Percentiles rank a stretch among this genome's conserved stretches.
These are phyloP conservation scores for Orthonychiurus folsomi DNA, from an alignment of 2,888 invertebrate species.

Conservation along the genomic window DNA sequence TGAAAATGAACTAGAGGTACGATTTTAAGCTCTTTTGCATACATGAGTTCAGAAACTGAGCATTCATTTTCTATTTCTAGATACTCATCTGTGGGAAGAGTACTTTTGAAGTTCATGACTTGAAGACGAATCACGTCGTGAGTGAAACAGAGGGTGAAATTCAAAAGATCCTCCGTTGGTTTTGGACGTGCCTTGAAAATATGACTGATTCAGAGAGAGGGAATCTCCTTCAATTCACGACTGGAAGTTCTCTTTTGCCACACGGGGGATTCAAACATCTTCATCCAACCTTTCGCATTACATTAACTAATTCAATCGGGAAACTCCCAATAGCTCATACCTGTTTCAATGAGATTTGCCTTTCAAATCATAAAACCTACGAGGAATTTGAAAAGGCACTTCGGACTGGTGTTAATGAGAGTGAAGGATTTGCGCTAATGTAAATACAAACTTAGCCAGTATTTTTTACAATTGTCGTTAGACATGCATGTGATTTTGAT, in stretches of 20 bases:
- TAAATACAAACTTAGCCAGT: too few species aligned
- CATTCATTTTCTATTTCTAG: slow-evolving; percentile 40
- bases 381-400: slow-evolving; percentile 30
- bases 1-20: slow-evolving; percentile 48
- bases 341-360: slow-evolving; percentile 44
- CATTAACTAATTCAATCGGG: slow-evolving; percentile 76
- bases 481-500: too few species aligned
- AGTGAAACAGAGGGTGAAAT: slow-evolving; percentile 11
- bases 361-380: slow-evolving; percentile 23
- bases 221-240: slow-evolving; percentile 47
- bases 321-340: slow-evolving; percentile 90
- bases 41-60: neutral
- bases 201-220: slow-evolving; percentile 48
- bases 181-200: slow-evolving; percentile 47
- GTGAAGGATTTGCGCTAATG: slow-evolving; percentile 21
- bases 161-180: slow-evolving; percentile 43
- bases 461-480: too few species aligned
- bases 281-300: slow-evolving; percentile 83
- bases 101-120: slow-evolving; percentile 46
- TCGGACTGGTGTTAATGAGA: slow-evolving; percentile 23
- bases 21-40: slow-evolving; percentile 7
- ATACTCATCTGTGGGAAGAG: slow-evolving; percentile 49
- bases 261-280: slow-evolving; percentile 82
- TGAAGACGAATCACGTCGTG: slow-evolving; percentile 42
- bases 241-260: slow-evolving; percentile 69